Conservation (phyloP, 2,113 vertebrate genomes). For the Grantiella picta region DNA sequence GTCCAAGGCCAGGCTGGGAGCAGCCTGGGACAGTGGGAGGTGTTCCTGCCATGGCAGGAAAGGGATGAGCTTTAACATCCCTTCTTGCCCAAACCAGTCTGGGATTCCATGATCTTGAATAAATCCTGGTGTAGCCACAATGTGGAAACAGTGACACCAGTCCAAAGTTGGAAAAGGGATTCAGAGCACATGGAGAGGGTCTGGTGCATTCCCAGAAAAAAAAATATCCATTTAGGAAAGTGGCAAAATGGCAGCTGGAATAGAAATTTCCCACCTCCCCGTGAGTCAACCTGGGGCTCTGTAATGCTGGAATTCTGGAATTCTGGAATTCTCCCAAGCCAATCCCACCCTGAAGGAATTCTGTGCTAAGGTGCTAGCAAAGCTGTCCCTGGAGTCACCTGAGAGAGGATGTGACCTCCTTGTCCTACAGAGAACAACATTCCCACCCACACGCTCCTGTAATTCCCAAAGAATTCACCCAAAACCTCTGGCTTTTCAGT, state of each 20-base stretch:
- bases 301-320: too few relatives aligned
- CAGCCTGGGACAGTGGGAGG: fast-evolving
- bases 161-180: background rate
- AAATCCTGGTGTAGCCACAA: background rate
- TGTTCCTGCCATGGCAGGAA: background rate
- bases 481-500: background rate
- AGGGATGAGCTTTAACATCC: background rate
- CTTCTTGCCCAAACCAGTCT: background rate
- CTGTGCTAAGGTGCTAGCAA: background rate
- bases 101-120: background rate
- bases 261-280: background rate
- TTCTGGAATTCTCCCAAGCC: background rate
- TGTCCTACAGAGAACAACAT: background rate
- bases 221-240: background rate
- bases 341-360: background rate
- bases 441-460: background rate
- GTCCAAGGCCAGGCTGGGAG: background rate
- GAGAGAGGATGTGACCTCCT: background rate
- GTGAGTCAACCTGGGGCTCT: background rate
- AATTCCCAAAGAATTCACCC: background rate
- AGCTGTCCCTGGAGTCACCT: background rate
- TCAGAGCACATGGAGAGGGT: background rate
- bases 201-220: background rate
- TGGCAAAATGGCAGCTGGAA: background rate
- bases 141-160: background rate